Evolutionary conservation across 2,888 invertebrate genomes (phyloP), one percentile per base, ranked within the genome.

Genomic region (Rapana venosa): DNA sequence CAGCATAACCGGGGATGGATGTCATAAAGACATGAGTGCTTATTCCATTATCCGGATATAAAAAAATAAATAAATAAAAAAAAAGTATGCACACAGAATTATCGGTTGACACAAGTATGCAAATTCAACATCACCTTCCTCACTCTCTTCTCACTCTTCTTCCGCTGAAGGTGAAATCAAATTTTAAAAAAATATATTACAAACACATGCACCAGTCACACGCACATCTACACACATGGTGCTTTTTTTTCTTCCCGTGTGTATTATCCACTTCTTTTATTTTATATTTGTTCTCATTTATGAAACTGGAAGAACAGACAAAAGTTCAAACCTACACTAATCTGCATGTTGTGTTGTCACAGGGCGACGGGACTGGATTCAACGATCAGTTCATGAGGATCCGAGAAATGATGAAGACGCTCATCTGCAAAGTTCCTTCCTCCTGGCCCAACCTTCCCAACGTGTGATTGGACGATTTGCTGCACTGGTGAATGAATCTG

Each of bases 301-400:
- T 88, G 2, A 83, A 61, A 26, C 66, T 66, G 66, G 66, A 47
- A 47, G 47, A 47, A 47, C 47, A 47, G 47, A 47, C 66, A 66
- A 66, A 66, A 47, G 47, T 47, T 5, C 47, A 2, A 47, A 2
- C 47, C 2, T 5, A 47, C 8, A 47, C 47, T 47, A 47, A 47
- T 47, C 22, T 8, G 8, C 26, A 8, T 5, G 13, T 35, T 56
- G 26, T 91, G 81, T 89, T 56, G 90, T 94, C 93, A 83, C 98
- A 98, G 97, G 99, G 99, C 94, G 98, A 98, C 97, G 99, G 99
- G 87, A 96, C 99, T 92, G 98, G 98, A 96, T 99, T 99, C 96
- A 98, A 99, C 96, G 97, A 98, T 91, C 97, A 97, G 94, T 99
- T 98, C 96, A 96, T 98, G 47, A 97, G 97, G 95, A 97, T 99